Conservation (phyloP, 2,113 vertebrate genomes). For the Perca schrenkii region DNA sequence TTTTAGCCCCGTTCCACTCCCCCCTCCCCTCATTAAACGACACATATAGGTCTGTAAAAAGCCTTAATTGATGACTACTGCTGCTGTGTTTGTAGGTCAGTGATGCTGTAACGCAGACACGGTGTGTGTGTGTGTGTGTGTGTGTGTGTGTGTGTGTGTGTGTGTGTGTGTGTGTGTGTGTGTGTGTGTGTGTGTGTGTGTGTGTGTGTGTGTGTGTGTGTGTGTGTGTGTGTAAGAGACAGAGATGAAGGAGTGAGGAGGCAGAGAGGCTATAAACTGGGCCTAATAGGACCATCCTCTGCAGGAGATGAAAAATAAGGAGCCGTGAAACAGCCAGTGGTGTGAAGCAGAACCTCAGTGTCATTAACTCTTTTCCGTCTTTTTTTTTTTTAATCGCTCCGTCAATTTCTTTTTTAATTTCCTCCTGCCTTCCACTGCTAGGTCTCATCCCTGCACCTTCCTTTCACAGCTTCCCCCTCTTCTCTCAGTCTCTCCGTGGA, state of each 20-base stretch:
- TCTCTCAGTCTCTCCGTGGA: neutral
- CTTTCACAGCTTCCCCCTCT: neutral
- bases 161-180: constrained; percentile 4
- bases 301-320: constrained; percentile 72
- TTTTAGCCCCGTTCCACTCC: constrained; percentile 18
- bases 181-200: constrained; percentile 10
- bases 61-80: constrained; percentile 71
- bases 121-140: constrained; percentile 11
- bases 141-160: constrained; percentile 2
- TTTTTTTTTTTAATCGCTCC: neutral
- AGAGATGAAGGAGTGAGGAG: constrained; percentile 38
- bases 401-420: constrained; percentile 24
- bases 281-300: constrained; percentile 55
- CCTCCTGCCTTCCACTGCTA: neutral
- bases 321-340: constrained; percentile 62
- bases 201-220: constrained; percentile 9
- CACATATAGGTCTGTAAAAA: constrained; percentile 68
- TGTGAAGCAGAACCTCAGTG: constrained; percentile 41
- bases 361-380: constrained; percentile 55
- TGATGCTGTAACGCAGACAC: constrained; percentile 61
- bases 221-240: constrained; percentile 1
- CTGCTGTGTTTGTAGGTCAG: constrained; percentile 62
- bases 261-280: constrained; percentile 47
- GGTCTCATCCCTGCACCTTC: neutral
- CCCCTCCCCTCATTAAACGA: constrained; percentile 59